Evolutionary conservation across 1,140 invertebrate species (phyloP).

Genomic region (Reticulitermes speratus): DNA sequence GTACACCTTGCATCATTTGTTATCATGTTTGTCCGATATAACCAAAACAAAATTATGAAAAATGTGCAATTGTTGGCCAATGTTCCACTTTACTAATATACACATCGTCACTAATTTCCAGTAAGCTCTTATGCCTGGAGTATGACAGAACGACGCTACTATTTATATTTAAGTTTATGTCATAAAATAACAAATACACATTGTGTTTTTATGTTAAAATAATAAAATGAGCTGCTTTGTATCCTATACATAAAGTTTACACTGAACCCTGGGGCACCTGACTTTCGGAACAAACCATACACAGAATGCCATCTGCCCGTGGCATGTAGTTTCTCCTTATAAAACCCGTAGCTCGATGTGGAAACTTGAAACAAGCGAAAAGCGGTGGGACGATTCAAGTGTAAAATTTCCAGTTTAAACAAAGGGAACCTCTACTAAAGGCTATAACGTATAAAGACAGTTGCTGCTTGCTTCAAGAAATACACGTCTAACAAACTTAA

Average conservation of each 20-base stretch:
- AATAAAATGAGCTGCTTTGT: neutral
- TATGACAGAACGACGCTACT: neutral
- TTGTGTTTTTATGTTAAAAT: neutral
- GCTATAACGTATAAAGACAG: neutral
- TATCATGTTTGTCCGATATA: too few species aligned
- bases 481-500: conserved; percentile 16
- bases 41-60: too few species aligned
- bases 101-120: too few species aligned
- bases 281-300: too few species aligned
- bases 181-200: neutral
- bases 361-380: conserved; percentile 11
- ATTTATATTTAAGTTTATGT: neutral
- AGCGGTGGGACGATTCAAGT: neutral
- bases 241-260: neutral
- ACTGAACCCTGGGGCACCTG: too few species aligned
- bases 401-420: conserved; percentile 19
- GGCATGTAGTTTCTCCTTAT: neutral
- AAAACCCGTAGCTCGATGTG: neutral
- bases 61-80: too few species aligned
- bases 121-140: too few species aligned
- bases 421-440: neutral
- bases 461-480: conserved; percentile 1
- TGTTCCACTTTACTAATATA: too few species aligned
- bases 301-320: neutral
- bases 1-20: too few species aligned